Evolutionary conservation across 2,888 invertebrate species (phyloP).

Genomic region (Melikaiella ostensackeni): DNA sequence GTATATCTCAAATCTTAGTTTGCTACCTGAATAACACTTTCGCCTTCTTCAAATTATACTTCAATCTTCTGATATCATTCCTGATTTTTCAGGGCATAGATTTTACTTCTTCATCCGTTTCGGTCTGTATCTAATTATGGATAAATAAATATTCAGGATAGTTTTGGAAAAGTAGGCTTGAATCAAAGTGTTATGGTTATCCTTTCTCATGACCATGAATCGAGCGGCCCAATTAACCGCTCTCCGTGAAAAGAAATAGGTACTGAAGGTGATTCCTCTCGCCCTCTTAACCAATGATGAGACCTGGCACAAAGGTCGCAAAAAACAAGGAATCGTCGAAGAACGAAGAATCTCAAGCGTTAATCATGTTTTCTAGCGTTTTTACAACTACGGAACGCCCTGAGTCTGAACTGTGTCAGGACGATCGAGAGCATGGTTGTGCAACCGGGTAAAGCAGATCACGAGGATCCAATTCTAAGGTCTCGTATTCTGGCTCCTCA

Average conservation of each 20-base stretch:
- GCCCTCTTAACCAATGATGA: slow-evolving; percentile 38
- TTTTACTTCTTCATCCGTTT: too few species aligned
- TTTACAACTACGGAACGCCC: slow-evolving; percentile 62
- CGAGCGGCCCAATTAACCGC: slow-evolving; percentile 13
- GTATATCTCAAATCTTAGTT: slow-evolving; percentile 11
- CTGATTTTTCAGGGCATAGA: too few species aligned
- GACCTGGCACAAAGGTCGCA: slow-evolving; percentile 56
- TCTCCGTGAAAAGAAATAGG: slow-evolving; percentile 32
- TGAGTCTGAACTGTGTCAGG: slow-evolving; percentile 72
- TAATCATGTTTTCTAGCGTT: slow-evolving; percentile 56
- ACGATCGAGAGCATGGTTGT: slow-evolving; percentile 71
- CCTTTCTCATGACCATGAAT: slow-evolving; percentile 25
- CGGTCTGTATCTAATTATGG: neutral
- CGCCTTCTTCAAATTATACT: neutral
- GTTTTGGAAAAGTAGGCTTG: neutral
- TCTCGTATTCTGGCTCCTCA: slow-evolving; percentile 32
- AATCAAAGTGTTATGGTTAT: neutral
- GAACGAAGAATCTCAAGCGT: slow-evolving; percentile 44
- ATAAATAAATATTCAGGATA: too few species aligned
- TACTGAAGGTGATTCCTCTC: slow-evolving; percentile 28
- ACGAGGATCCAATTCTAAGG: slow-evolving; percentile 52
- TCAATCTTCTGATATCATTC: too few species aligned
- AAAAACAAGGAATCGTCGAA: slow-evolving; percentile 54
- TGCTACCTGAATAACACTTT: neutral
- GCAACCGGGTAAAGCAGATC: slow-evolving; percentile 60